Conservation (phyloP, 2,113 vertebrate genomes). For the Anguilla rostrata region DNA sequence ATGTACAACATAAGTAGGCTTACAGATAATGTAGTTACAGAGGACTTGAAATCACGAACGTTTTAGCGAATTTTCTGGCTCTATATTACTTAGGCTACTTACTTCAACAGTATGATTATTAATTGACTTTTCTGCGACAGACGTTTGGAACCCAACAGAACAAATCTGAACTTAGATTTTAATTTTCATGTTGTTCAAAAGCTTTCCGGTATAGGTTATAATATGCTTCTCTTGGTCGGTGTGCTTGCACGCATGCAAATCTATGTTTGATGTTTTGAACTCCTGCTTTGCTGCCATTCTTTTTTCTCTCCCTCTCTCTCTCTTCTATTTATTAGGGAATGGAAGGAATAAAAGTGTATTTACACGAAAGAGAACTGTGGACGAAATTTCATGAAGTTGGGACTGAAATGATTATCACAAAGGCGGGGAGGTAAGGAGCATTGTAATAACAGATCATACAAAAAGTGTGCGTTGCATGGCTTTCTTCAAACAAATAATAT, state of each 20-base stretch:
- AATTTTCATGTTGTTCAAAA: neutral
- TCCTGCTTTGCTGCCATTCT: neutral
- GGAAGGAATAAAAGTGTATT: slow-evolving; percentile 92
- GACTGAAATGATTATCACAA: slow-evolving; percentile 97
- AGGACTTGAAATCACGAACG: neutral
- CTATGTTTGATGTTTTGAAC: neutral
- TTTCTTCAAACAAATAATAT: neutral
- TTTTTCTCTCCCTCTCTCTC: slow-evolving; percentile 22
- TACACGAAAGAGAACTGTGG: slow-evolving; percentile 94
- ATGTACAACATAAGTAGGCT: neutral
- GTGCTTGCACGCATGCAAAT: neutral
- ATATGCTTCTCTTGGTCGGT: neutral
- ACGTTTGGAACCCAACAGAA: too few relatives aligned
- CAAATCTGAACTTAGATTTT: too few relatives aligned
- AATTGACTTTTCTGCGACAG: too few relatives aligned
- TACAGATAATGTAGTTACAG: neutral
- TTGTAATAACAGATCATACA: neutral
- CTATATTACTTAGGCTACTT: too few relatives aligned
- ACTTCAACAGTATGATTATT: too few relatives aligned
- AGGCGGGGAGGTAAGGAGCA: slow-evolving; percentile 85
- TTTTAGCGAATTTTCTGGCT: neutral
- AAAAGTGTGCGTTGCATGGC: neutral
- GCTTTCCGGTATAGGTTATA: neutral
- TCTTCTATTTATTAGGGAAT: slow-evolving; percentile 74
- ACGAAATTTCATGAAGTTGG: slow-evolving; percentile 94